phyloP scores from a whole-genome alignment of 2,888 invertebrate genomes.

The Microplitis manilae region DNA sequence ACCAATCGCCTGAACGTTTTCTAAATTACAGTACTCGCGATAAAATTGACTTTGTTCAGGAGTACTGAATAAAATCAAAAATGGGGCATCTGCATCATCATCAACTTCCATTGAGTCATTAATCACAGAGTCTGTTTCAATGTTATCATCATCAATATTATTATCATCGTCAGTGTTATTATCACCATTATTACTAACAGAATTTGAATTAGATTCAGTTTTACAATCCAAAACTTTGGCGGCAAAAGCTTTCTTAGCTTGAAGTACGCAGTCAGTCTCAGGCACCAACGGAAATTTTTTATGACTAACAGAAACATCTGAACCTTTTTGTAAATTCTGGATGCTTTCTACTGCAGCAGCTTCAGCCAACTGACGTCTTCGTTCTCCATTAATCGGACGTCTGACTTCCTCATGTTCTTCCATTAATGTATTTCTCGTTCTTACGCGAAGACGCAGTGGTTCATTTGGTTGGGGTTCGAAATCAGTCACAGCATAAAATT shows the following conservation, averaged over 20 bases:
- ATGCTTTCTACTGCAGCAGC: not conserved
- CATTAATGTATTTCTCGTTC: slow-evolving; percentile 28
- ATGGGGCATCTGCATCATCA: not conserved
- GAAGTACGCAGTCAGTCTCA: not conserved
- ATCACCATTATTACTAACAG: not conserved
- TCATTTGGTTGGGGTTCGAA: slow-evolving; percentile 15
- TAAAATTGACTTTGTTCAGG: not conserved
- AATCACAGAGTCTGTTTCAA: not conserved
- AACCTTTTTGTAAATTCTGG: not conserved
- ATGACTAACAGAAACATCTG: not conserved
- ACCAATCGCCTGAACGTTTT: not conserved
- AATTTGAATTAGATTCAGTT: not conserved
- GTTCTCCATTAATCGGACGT: slow-evolving; percentile 33
- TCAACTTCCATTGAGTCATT: not conserved
- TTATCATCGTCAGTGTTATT: not conserved
- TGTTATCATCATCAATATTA: not conserved
- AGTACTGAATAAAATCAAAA: not conserved
- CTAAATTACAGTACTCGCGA: not conserved
- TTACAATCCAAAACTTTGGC: not conserved
- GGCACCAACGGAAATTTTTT: not conserved
- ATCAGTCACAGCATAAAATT: slow-evolving; percentile 26
- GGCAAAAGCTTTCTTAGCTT: not conserved
- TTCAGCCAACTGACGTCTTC: slow-evolving; percentile 10
- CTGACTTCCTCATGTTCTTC: slow-evolving; percentile 37
- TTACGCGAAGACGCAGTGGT: slow-evolving; percentile 3